phyloP scores from a whole-genome alignment of 2,797 vertebrate species.

The Lacerta agilis region DNA sequence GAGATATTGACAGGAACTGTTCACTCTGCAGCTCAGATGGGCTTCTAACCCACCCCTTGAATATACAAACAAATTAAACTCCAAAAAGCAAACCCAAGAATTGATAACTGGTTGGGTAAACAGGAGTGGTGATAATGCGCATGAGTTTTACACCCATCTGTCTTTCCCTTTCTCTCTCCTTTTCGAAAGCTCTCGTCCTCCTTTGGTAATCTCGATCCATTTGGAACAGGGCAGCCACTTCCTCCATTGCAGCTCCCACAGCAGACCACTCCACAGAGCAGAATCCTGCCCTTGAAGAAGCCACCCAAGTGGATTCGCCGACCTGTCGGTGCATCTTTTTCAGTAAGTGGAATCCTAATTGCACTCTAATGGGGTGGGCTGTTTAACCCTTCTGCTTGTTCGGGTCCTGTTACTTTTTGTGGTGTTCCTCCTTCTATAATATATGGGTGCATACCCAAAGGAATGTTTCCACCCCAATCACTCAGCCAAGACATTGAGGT shows the following conservation, averaged over 20 bases:
- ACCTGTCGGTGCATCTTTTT: slow-evolving; percentile 93
- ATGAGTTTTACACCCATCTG: not conserved
- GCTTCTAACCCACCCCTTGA: not conserved
- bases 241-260: slow-evolving; percentile 93
- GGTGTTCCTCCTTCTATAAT: no score
- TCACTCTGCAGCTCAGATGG: not conserved
- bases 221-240: slow-evolving; percentile 91
- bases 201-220: slow-evolving; percentile 95
- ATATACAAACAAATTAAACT: not conserved
- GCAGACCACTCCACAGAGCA: slow-evolving; percentile 70
- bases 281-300: slow-evolving; percentile 90
- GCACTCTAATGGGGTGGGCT: not conserved
- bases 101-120: not conserved
- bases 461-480: no score
- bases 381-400: not conserved
- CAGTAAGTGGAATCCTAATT: slow-evolving; percentile 79
- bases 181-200: slow-evolving; percentile 88
- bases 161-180: not conserved
- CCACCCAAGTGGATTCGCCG: slow-evolving; percentile 95
- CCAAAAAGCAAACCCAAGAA: not conserved
- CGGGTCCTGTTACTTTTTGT: no score
- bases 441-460: no score
- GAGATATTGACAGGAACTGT: not conserved
- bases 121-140: not conserved
- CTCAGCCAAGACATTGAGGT: no score